Evolutionary conservation across 2,113 vertebrate species (phyloP).

Genomic region (Oriolus oriolus): DNA sequence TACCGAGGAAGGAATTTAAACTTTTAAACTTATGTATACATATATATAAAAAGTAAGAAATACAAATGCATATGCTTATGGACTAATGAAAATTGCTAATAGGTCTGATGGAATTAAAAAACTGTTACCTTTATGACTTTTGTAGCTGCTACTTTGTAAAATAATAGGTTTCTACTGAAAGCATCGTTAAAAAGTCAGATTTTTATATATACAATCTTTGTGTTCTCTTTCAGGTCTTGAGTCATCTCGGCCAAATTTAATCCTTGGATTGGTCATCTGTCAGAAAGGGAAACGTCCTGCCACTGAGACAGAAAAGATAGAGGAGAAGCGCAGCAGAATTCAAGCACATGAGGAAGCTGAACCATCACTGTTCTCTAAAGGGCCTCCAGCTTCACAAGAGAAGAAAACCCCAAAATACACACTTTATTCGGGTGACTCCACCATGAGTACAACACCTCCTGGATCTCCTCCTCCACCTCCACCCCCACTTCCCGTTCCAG

Average conservation of each 20-base stretch:
- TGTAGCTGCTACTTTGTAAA: background rate
- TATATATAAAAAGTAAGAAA: background rate
- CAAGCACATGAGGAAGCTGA: slow-evolving; percentile 76
- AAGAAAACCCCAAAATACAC: slow-evolving; percentile 74
- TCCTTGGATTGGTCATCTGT: slow-evolving; percentile 90
- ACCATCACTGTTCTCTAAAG: slow-evolving; percentile 64
- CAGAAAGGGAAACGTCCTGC: slow-evolving; percentile 85
- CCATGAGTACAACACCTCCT: slow-evolving; percentile 71
- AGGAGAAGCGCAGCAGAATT: slow-evolving; percentile 81
- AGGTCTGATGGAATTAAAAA: background rate
- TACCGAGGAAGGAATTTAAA: background rate
- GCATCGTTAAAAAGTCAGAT: background rate
- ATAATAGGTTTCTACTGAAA: background rate
- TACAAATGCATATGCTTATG: background rate
- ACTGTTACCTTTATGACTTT: background rate
- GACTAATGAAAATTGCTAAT: background rate
- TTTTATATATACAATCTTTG: slow-evolving; percentile 3
- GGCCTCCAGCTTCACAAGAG: slow-evolving; percentile 66
- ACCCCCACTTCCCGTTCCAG: slow-evolving; percentile 59
- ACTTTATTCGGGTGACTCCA: slow-evolving; percentile 71
- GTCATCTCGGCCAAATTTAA: slow-evolving; percentile 87
- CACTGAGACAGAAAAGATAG: slow-evolving; percentile 72
- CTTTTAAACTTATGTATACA: background rate
- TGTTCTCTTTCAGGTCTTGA: slow-evolving; percentile 84
- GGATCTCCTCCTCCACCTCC: slow-evolving; percentile 79